Evolutionary conservation across 2,113 vertebrate genomes (phyloP).

Genomic region (Genyomyrus donnyi): DNA sequence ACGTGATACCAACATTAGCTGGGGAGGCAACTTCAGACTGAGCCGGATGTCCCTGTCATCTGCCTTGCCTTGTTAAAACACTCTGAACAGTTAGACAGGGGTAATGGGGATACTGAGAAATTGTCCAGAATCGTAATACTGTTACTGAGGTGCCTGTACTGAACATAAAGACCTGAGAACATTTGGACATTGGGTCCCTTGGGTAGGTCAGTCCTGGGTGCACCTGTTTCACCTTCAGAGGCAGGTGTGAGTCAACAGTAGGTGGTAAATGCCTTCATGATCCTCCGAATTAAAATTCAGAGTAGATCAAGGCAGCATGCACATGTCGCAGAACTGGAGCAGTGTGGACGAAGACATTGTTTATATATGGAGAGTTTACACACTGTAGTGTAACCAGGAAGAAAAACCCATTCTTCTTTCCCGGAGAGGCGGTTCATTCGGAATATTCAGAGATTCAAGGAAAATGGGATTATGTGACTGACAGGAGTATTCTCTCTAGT

Average conservation of each 20-base stretch:
- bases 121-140: not conserved
- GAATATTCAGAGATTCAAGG: not conserved
- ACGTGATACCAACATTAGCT: not conserved
- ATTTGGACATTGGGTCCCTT: not conserved
- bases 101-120: not conserved
- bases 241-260: not conserved
- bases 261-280: not conserved
- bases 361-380: not conserved
- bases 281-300: not conserved
- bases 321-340: not conserved
- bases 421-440: not conserved
- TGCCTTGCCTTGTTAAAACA: not conserved
- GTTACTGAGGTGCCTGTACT: not conserved
- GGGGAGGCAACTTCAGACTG: not conserved
- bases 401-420: not conserved
- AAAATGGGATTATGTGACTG: not conserved
- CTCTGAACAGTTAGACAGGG: not conserved
- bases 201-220: not conserved
- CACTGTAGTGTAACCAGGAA: not conserved
- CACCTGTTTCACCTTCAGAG: not conserved
- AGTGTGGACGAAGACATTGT: not conserved
- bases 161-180: not conserved
- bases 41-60: not conserved
- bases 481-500: too few relatives aligned
- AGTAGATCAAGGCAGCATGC: not conserved